Base-by-base conservation (phyloP, 2,888 invertebrate species). In the Metellina segmentata region DNA sequence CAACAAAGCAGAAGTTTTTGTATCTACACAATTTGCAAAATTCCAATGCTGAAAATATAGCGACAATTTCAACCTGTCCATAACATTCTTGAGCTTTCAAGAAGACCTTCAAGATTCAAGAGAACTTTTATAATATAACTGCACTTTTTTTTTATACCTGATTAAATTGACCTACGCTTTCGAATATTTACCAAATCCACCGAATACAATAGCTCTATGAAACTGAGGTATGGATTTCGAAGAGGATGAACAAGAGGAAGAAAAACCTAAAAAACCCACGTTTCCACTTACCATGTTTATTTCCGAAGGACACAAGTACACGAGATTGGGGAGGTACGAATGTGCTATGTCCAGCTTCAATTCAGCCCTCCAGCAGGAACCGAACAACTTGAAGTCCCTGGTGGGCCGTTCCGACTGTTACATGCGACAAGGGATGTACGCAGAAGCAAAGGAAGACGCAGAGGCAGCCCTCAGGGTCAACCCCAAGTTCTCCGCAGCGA, bases 301-400 rank as follows among this genome's bases (percentile, higher is more conserved):
- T 11, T 75, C 91, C 0, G 81, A 91, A 91, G 91, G 91, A 53
- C 52, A 20, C 11, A 69, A 34, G 13, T 85, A 90, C 9, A 53
- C 74, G 8, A 72, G 71, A 16, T 70, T 81, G 8, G 19, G 19
- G 5, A 16, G 53, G 49, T 81, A 75, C 69, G 53, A 86, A 8
- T 77, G 69, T 61, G 91, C 91, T 16, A 75, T 87, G 6, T 11
- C 20, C 7, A 82, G 34, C 20, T 87, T 61, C 13, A 61, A 91
- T 13, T 49, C 34, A 19, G 91, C 71, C n/a, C 71, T 91, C 9
- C 81, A 77, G n/a, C n/a, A 48, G 16, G 86, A 91, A 71, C 91
- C 91, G 6, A 87, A 48, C 70, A 91, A 87, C n/a, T 75, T 16
- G 11, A 77, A 70, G 48, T 49, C 69, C 9, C 82, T 81, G 11